Evolutionary conservation across 2,888 invertebrate genomes (phyloP).

Genomic region (Itoplectis maculator): DNA sequence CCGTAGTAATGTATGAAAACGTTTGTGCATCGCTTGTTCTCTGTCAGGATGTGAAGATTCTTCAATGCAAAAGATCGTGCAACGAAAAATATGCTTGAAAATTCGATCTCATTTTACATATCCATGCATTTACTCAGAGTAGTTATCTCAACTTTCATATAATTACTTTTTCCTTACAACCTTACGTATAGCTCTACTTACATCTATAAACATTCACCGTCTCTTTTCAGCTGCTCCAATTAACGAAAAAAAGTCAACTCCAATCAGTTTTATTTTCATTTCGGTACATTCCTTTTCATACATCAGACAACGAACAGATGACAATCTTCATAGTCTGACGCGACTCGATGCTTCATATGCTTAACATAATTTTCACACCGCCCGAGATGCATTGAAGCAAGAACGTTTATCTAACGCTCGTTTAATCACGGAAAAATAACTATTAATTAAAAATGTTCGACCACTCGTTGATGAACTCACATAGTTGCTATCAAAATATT

Average conservation of each 20-base stretch:
- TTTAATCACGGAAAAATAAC: conserved; percentile 4
- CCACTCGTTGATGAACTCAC: neutral
- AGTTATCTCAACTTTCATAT: neutral
- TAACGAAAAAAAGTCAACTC: no score
- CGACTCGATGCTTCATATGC: neutral
- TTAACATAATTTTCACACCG: neutral
- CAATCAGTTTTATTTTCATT: neutral
- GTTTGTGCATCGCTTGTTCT: neutral
- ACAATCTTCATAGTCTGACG: neutral
- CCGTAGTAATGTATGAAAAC: neutral
- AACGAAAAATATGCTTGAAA: neutral
- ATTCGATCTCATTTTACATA: no score
- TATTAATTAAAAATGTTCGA: neutral
- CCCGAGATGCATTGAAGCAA: neutral
- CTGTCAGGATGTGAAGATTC: neutral
- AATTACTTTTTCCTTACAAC: no score
- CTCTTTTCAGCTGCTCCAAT: no score
- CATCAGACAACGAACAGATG: neutral
- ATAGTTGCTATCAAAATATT: conserved; percentile 11
- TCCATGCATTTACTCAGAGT: no score
- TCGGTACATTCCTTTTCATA: neutral
- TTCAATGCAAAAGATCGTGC: neutral
- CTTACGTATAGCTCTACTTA: no score
- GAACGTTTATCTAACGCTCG: neutral
- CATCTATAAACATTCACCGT: no score